Evolutionary conservation across 2,797 vertebrate species (phyloP).

Genomic region (Cryptoblepharus egeriae): DNA sequence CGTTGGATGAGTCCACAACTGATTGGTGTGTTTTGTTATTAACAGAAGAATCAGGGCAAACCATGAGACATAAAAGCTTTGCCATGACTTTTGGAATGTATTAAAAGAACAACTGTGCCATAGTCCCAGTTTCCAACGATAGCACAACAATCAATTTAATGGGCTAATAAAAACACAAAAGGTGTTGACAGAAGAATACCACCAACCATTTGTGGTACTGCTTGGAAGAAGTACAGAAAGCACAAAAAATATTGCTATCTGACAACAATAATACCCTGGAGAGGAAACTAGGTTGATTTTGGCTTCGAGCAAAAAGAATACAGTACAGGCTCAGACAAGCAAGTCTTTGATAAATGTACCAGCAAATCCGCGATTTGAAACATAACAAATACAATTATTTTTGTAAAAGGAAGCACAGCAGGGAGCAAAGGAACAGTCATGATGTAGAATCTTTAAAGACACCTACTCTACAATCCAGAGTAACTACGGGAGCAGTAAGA

Average conservation of each 20-base stretch:
- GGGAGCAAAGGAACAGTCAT: neutral
- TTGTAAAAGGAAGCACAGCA: slow-evolving; percentile 4
- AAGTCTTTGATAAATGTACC: slow-evolving; percentile 6
- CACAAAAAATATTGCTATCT: slow-evolving; percentile 30
- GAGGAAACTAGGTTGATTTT: slow-evolving; percentile 32
- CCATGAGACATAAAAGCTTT: neutral
- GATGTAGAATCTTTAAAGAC: no score
- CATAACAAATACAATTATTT: slow-evolving; percentile 43
- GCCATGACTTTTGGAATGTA: neutral
- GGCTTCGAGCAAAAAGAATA: slow-evolving; percentile 50
- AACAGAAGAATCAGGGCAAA: neutral
- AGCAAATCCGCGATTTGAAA: slow-evolving; percentile 43
- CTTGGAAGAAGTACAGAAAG: slow-evolving; percentile 19
- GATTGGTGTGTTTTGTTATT: neutral
- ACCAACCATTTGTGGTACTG: slow-evolving; percentile 31
- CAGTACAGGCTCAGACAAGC: slow-evolving; percentile 31
- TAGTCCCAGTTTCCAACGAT: neutral
- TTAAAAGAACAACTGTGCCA: neutral
- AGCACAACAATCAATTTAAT: neutral
- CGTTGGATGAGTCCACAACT: fast-evolving
- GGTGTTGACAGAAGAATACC: neutral
- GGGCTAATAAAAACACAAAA: neutral
- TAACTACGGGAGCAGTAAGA: no score
- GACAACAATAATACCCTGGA: slow-evolving; percentile 36
- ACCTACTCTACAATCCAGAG: no score